phyloP scores from a whole-genome alignment of 2,113 vertebrate species.

The Phyllopteryx taeniolatus region DNA sequence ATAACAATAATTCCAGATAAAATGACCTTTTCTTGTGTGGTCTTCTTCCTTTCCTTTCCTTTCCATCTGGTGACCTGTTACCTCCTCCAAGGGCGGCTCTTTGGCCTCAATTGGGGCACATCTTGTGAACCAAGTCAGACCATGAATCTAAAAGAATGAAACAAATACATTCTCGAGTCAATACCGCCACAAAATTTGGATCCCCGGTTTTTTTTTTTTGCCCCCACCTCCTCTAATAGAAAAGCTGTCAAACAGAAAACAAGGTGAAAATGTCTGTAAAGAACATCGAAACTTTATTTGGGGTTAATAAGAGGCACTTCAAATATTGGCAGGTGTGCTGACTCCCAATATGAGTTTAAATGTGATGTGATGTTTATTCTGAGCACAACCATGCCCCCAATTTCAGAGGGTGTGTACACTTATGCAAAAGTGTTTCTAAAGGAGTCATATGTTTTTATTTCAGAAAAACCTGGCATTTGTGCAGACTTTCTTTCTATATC shows the following conservation, averaged over 20 bases:
- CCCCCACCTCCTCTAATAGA: no score
- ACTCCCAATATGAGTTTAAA: no score
- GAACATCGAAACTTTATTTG: no score
- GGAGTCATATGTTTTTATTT: no score
- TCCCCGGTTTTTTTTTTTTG: no score
- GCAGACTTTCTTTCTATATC: no score
- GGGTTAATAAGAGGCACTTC: not conserved
- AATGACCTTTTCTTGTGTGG: slow-evolving; percentile 3
- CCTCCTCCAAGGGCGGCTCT: slow-evolving; percentile 36
- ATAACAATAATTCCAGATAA: not conserved
- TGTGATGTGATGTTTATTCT: not conserved
- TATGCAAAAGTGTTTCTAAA: no score
- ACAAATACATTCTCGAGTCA: not conserved
- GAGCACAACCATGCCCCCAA: not conserved
- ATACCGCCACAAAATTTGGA: no score
- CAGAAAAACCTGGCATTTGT: no score
- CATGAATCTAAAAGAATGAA: slow-evolving; percentile 72
- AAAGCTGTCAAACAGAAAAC: no score
- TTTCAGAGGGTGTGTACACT: not conserved
- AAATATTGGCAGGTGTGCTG: no score
- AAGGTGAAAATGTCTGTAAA: no score
- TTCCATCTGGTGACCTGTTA: slow-evolving; percentile 9
- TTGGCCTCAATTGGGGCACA: slow-evolving; percentile 51
- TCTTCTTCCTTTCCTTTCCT: slow-evolving; percentile 6
- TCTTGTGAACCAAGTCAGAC: slow-evolving; percentile 91